phyloP scores from a whole-genome alignment of 2,797 vertebrate genomes.

The Trachurus trachurus region DNA sequence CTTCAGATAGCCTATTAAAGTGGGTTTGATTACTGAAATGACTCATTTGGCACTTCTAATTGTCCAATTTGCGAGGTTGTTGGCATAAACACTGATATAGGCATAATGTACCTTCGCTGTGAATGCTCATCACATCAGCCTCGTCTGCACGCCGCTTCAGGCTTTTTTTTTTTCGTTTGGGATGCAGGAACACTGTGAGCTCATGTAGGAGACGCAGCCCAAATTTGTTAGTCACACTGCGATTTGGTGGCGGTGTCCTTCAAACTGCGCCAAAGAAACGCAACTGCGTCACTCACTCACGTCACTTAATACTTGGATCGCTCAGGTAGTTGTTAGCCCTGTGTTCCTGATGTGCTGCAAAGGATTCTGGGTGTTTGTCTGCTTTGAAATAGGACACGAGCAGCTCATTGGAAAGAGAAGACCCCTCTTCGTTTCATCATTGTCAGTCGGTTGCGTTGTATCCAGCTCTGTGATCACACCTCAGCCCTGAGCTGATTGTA shows the following conservation, averaged over 20 bases:
- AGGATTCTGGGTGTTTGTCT: no score
- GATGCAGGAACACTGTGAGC: neutral
- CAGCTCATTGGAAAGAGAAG: neutral
- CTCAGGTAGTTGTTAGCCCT: no score
- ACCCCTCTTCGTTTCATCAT: neutral
- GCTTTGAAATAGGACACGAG: neutral
- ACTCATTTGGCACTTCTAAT: neutral
- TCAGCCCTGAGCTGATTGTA: no score
- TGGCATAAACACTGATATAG: neutral
- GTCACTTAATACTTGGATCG: no score
- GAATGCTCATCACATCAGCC: neutral
- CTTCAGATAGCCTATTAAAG: neutral
- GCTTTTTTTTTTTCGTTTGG: neutral
- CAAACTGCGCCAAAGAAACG: neutral
- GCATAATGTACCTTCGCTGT: neutral
- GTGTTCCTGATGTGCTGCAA: neutral
- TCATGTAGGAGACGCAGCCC: neutral
- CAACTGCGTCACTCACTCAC: no score
- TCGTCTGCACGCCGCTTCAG: neutral
- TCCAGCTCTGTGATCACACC: neutral
- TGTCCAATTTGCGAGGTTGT: neutral
- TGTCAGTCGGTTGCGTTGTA: no score
- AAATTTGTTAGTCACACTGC: neutral
- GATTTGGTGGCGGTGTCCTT: neutral
- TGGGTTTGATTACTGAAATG: neutral